phyloP scores from a whole-genome alignment of 2,797 vertebrate species.

The Sebastes goodei region DNA sequence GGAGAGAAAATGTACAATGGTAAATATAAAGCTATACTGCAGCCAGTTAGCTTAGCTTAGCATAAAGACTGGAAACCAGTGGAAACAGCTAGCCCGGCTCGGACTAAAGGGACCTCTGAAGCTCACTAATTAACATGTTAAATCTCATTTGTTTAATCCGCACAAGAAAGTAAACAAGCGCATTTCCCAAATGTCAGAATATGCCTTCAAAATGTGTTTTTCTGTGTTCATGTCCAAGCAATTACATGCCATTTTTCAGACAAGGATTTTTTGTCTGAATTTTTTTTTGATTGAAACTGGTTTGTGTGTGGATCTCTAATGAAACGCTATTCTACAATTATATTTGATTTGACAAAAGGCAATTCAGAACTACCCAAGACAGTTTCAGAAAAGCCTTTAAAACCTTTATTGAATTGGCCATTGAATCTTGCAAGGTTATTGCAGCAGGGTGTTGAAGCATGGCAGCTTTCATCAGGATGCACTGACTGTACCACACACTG shows the following conservation, averaged over 20 bases:
- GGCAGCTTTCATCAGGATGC: neutral
- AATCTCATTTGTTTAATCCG: neutral
- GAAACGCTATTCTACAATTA: neutral
- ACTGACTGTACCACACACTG: neutral
- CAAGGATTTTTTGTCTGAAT: neutral
- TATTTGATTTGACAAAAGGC: neutral
- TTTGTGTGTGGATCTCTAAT: neutral
- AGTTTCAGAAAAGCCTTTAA: slow-evolving; percentile 2
- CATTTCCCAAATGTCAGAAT: neutral
- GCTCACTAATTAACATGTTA: neutral
- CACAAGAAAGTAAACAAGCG: neutral
- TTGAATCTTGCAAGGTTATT: slow-evolving; percentile 12
- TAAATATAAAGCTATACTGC: neutral
- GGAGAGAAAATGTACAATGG: neutral
- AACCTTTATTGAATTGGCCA: slow-evolving; percentile 8
- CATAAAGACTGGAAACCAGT: neutral
- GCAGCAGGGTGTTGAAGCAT: slow-evolving; percentile 16
- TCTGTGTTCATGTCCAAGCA: neutral
- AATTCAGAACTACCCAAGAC: neutral
- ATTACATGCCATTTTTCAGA: neutral
- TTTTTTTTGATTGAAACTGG: neutral
- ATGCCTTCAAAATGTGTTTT: neutral
- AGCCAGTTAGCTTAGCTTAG: neutral
- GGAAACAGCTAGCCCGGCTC: neutral
- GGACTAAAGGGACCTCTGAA: neutral